Base-by-base conservation (phyloP, 2,113 vertebrate genomes). In the Melanocharis versteri region DNA sequence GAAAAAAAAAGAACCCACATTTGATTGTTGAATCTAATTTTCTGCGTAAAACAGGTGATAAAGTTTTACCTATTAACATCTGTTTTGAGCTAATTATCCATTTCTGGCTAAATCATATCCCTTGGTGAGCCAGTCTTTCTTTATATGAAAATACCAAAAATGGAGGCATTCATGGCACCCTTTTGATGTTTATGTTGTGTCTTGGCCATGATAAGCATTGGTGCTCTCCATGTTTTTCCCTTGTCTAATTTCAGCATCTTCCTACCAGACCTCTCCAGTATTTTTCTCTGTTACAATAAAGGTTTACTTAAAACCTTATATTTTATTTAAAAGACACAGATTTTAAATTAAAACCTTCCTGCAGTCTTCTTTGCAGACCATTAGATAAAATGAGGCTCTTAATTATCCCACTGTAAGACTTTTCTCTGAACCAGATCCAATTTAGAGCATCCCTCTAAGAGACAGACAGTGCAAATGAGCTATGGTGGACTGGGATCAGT, bases 61-160 rank as follows among this genome's bases (percentile, higher is more conserved):
- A 95, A 95, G 21, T 96, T 96, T 94, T 95, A 88, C 90, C 88
- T 95, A 80, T 94, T 90, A 95, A 93, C 92, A 96, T 93, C 95
- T 94, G 90, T 90, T 94, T 93, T 76, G 22, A 88, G 88, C 78
- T 93, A 94, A 96, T 88, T 97, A 88, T 83, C 66, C 54, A 18
- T 96, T 94, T 83, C 90, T 94, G 75, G 82, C 50, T 90, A 83
- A 88, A 88, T 50, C 54, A 69, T 69, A 88, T 83, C 53, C 75
- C 39, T 82, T 69, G 53, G 79, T 72, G 65, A 88, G 9, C 53
- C 22, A 61, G 24, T 56, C 44, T 60, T 70, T 77, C 47, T 81
- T 88, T 61, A 48, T 69, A 76, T 18, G 42, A 79, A 85, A 95
- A 84, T 58, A 71, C 24, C 30, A 78, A 75, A 89, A 91, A 35